These are phyloP conservation scores for Carlito syrichta DNA, from an alignment of 2,113 vertebrate genomes.

Conservation along the genomic window DNA sequence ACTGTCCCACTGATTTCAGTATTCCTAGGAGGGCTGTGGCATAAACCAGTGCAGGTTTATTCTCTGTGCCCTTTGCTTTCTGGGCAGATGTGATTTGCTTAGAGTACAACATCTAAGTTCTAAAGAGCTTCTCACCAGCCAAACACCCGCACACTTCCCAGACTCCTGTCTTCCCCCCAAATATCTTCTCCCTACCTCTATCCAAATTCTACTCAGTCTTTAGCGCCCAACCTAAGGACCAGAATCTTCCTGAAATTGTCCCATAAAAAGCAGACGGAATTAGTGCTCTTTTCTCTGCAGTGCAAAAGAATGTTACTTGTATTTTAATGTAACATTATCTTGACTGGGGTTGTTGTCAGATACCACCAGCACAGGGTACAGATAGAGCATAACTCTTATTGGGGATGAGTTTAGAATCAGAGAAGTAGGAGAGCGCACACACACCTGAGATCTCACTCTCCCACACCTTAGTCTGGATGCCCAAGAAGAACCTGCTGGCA, in stretches of 20 bases:
- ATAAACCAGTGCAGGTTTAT: fast-evolving
- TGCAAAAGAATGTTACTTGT: fast-evolving
- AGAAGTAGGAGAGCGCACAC: background rate
- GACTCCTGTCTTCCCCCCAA: fast-evolving
- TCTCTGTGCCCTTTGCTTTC: fast-evolving
- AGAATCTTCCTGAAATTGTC: background rate
- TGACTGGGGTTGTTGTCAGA: background rate
- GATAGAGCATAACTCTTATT: background rate
- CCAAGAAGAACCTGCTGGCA: fast-evolving
- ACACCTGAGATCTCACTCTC: background rate
- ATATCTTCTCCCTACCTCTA: fast-evolving
- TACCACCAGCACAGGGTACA: no score
- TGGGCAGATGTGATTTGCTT: fast-evolving
- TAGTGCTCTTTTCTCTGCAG: background rate
- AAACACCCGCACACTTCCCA: fast-evolving
- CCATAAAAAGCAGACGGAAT: background rate
- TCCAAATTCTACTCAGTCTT: fast-evolving
- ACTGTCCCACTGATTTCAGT: fast-evolving
- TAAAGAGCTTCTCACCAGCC: fast-evolving
- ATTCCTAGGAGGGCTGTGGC: fast-evolving
- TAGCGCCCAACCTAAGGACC: fast-evolving
- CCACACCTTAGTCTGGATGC: fast-evolving
- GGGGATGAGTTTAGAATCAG: background rate
- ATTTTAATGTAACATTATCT: fast-evolving
- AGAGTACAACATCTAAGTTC: fast-evolving